Base-by-base conservation (phyloP, 1,140 invertebrate genomes). In the Drosophila trapezifrons region DNA sequence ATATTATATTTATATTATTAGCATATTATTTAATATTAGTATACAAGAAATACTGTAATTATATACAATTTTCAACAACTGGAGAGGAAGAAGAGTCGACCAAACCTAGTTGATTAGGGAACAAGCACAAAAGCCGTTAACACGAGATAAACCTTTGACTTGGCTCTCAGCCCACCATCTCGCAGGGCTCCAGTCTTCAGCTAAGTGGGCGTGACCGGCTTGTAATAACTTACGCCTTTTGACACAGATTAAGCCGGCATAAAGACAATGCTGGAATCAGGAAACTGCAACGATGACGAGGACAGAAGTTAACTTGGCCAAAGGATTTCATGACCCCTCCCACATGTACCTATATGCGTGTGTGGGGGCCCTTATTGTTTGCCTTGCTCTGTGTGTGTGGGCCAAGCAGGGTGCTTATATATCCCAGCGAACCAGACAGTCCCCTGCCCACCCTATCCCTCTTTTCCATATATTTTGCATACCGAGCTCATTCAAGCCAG, bases 211-310 rank as follows among this genome's bases (percentile, higher is more conserved):
- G 76, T 76, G 79, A 72, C 49, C 62, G 73, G 80, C 77, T 89
- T 89, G 84, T 89, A 89, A 89, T 89, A 89, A 89, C 84, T 87
- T 85, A 89, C 80, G 84, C 85, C 84, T 89, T 89, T 89, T 84
- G 84, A 89, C 84, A 84, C 84, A 89, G 84, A 89, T 89, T 89
- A 87, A 87, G 76, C 80, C 84, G 77, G 84, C 84, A 87, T 89
- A 65, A 49, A 65, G 59, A 75, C 51, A 75, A 65, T 65, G 45
- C 37, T 18, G 54, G 43, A 45, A 47, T 47, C 35, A 56, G 56
- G 45, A 43, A 59, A 62, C 67, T 49, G 71, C 38, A 65, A 43
- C 57, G 52, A 75, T 49, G 59, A 75, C 71, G 58, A 65, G 37
- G 52, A 65, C 59, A 75, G 52, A 65, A 75, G 63, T 54, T 51